These are phyloP conservation scores for Plebejus anna DNA, from an alignment of 2,888 invertebrate genomes.

Conservation along the genomic window DNA sequence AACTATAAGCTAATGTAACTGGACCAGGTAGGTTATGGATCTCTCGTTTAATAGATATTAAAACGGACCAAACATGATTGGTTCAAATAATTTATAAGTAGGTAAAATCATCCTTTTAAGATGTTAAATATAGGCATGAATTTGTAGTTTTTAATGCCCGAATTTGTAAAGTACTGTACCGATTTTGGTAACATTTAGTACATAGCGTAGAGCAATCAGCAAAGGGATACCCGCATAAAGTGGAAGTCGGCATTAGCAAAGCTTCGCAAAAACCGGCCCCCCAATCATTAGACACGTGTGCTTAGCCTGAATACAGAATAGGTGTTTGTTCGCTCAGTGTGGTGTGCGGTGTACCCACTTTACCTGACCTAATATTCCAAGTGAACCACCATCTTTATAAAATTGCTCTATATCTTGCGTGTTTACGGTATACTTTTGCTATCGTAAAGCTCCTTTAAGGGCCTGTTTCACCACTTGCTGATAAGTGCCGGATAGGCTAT, in stretches of 20 bases:
- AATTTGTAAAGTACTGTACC: not conserved
- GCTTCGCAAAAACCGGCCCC: not conserved
- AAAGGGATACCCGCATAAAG: not conserved
- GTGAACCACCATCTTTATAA: not conserved
- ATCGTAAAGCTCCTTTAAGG: not conserved
- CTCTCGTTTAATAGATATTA: too few species aligned
- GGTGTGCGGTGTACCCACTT: not conserved
- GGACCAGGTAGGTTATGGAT: too few species aligned
- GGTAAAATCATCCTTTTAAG: too few species aligned
- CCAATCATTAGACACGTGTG: constrained; percentile 1
- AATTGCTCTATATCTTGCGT: not conserved
- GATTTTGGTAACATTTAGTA: not conserved
- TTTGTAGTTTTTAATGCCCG: too few species aligned
- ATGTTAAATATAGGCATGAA: too few species aligned
- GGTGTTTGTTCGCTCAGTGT: not conserved
- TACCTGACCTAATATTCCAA: not conserved
- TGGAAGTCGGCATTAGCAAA: not conserved
- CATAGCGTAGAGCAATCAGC: not conserved
- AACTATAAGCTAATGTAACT: too few species aligned
- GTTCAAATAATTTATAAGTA: too few species aligned
- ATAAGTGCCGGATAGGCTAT: too few species aligned
- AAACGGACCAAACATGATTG: too few species aligned
- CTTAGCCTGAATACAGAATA: not conserved
- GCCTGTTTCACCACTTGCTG: too few species aligned
- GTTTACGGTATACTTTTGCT: not conserved